Conservation (phyloP, 2,888 invertebrate genomes). For the Plemyria rubiginata region DNA sequence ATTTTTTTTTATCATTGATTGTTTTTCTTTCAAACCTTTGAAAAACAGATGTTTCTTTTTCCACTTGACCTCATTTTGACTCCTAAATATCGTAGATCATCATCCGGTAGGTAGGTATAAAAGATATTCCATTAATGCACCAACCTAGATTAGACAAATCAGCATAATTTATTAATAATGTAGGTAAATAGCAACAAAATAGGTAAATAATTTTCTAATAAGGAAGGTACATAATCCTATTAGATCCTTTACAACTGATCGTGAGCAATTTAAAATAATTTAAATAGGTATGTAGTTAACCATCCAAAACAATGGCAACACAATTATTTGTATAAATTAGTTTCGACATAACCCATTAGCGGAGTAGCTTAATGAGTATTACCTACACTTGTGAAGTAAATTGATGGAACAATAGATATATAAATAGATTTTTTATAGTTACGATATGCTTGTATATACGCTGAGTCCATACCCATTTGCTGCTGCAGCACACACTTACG, state of each 20-base stretch:
- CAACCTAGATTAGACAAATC: not conserved
- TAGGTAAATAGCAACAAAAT: slow-evolving; percentile 7
- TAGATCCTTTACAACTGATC: slow-evolving; percentile 26
- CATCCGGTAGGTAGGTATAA: too few relatives aligned
- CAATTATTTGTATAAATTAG: slow-evolving; percentile 22
- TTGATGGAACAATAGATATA: slow-evolving; percentile 22
- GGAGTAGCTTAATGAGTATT: slow-evolving; percentile 16
- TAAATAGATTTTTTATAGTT: not conserved
- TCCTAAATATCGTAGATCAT: too few relatives aligned
- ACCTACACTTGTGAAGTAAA: slow-evolving; percentile 19
- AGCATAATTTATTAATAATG: slow-evolving; percentile 10
- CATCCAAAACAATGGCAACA: slow-evolving; percentile 33
- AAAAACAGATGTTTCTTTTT: too few relatives aligned
- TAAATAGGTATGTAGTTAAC: slow-evolving; percentile 24
- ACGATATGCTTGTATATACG: too few relatives aligned
- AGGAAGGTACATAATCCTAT: slow-evolving; percentile 1
- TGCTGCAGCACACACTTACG: too few relatives aligned
- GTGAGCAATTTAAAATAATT: slow-evolving; percentile 37
- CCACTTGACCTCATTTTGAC: too few relatives aligned
- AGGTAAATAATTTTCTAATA: slow-evolving; percentile 24
- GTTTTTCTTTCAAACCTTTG: too few relatives aligned
- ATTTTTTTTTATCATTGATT: too few relatives aligned
- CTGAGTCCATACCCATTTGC: too few relatives aligned
- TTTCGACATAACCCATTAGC: slow-evolving; percentile 35
- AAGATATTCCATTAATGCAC: too few relatives aligned